Evolutionary conservation across 2,113 vertebrate genomes (phyloP).

Genomic region (Geothlypis trichas): DNA sequence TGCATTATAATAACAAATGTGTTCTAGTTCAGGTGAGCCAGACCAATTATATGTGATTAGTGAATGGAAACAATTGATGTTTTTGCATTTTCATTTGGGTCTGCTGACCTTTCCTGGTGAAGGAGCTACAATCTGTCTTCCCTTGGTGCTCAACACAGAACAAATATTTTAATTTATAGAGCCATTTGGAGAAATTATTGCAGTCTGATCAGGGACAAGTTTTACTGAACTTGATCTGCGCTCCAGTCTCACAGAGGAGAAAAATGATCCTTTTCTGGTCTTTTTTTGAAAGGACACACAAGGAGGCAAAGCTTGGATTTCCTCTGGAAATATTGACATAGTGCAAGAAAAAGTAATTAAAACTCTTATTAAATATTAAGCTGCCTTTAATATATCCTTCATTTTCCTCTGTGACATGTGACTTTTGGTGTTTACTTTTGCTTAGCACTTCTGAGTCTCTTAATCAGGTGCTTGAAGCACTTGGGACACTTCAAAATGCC

Average conservation of each 20-base stretch:
- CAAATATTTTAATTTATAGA: slow-evolving; percentile 44
- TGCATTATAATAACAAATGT: slow-evolving; percentile 51
- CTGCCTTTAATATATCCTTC: slow-evolving; percentile 50
- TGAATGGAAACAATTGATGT: slow-evolving; percentile 58
- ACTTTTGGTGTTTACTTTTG: slow-evolving; percentile 70
- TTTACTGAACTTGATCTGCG: background rate
- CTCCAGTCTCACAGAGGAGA: background rate
- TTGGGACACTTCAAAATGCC: background rate
- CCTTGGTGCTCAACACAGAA: background rate
- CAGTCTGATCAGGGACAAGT: background rate
- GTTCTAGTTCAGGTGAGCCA: slow-evolving; percentile 56
- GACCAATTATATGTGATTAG: slow-evolving; percentile 57
- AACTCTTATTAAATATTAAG: slow-evolving; percentile 65
- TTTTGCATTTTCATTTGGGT: slow-evolving; percentile 41
- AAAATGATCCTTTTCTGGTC: background rate
- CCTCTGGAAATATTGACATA: slow-evolving; percentile 18
- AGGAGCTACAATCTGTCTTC: slow-evolving; percentile 19
- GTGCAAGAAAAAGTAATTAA: slow-evolving; percentile 40
- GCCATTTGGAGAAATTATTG: slow-evolving; percentile 16
- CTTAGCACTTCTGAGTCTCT: slow-evolving; percentile 34
- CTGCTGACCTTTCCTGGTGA: slow-evolving; percentile 17
- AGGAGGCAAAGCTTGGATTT: background rate
- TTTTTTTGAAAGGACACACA: background rate
- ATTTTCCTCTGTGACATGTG: slow-evolving; percentile 37
- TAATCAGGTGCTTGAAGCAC: slow-evolving; percentile 44